phyloP scores from a whole-genome alignment of 2,888 invertebrate genomes.

The Copidosoma aretas region DNA sequence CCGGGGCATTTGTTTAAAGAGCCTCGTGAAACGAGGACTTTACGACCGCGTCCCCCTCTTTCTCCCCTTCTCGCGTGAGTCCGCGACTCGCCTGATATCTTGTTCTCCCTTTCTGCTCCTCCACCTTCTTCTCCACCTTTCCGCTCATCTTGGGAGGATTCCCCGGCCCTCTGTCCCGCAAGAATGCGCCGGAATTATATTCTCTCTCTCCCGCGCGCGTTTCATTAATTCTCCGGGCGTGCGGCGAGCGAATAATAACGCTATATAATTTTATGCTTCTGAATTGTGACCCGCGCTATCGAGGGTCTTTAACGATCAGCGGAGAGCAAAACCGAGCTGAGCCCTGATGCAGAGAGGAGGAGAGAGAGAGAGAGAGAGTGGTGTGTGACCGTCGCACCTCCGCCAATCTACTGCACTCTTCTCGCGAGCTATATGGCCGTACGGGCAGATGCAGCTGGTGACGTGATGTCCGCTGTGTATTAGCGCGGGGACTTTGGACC shows the following conservation, averaged over 20 bases:
- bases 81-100: slow-evolving; percentile 24
- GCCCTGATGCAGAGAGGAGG: too few relatives aligned
- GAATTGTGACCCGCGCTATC: slow-evolving; percentile 29
- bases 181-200: background rate
- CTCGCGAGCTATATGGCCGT: too few relatives aligned
- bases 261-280: slow-evolving; percentile 40
- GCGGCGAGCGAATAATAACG: slow-evolving; percentile 33
- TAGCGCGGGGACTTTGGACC: too few relatives aligned
- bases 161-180: background rate
- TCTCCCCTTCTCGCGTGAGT: slow-evolving; percentile 5
- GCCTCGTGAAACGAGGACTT: slow-evolving; percentile 39
- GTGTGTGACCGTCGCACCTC: background rate
- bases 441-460: too few relatives aligned
- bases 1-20: slow-evolving; percentile 41
- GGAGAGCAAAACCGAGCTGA: too few relatives aligned
- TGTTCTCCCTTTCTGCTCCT: slow-evolving; percentile 5
- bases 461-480: too few relatives aligned
- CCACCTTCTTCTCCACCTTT: background rate
- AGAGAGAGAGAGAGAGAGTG: too few relatives aligned
- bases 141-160: background rate
- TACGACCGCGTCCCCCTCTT: slow-evolving; percentile 26
- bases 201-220: slow-evolving; percentile 5
- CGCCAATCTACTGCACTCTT: background rate
- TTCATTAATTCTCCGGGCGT: slow-evolving; percentile 38
- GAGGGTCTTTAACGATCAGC: slow-evolving; percentile 16